Evolutionary conservation across 2,113 vertebrate genomes (phyloP).

Genomic region (Centropus unirufus): DNA sequence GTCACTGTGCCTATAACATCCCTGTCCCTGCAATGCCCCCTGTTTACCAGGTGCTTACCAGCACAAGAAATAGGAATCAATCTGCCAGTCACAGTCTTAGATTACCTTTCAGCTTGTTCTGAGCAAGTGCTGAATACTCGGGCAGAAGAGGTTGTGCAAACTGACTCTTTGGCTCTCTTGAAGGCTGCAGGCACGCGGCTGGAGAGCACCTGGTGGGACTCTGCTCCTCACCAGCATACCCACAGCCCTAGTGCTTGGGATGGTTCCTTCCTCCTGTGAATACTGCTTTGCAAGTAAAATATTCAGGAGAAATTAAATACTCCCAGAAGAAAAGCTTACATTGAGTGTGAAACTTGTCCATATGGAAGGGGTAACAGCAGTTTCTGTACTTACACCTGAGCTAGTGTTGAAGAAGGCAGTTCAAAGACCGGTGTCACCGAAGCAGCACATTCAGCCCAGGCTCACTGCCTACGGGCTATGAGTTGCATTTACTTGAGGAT

Average conservation of each 20-base stretch:
- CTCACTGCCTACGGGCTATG: neutral
- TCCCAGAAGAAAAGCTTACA: neutral
- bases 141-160: neutral
- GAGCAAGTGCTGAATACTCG: fast-evolving
- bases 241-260: neutral
- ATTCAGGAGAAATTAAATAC: neutral
- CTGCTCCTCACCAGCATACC: neutral
- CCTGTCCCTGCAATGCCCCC: neutral
- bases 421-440: neutral
- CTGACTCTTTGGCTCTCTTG: neutral
- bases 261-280: neutral
- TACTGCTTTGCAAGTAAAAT: neutral
- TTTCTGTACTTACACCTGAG: neutral
- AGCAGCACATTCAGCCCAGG: neutral
- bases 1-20: neutral
- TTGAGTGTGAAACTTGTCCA: fast-evolving
- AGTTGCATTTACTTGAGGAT: neutral
- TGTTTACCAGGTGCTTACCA: neutral
- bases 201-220: too few species aligned
- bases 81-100: neutral
- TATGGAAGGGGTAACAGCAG: neutral
- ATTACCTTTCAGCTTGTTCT: neutral
- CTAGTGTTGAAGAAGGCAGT: neutral
- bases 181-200: neutral
- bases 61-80: neutral